Evolutionary conservation across 1,140 invertebrate species (phyloP), one percentile per base, ranked within the genome.

Genomic region (Anadara kagoshimensis): DNA sequence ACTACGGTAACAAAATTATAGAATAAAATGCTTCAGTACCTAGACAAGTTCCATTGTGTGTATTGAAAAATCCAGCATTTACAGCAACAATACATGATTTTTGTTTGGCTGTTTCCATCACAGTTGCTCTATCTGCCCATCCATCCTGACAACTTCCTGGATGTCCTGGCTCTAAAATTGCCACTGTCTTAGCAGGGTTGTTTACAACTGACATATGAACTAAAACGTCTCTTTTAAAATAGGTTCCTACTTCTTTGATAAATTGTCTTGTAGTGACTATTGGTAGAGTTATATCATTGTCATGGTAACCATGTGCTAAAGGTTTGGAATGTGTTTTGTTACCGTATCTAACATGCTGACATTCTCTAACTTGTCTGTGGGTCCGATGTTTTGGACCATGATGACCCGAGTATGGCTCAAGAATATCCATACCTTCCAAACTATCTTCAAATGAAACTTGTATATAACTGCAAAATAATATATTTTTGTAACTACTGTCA

Each of bases 11-110:
- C n/a, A n/a, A n/a, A n/a, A n/a, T n/a, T n/a, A n/a, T n/a, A n/a
- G n/a, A n/a, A n/a, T n/a, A n/a, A n/a, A n/a, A 57, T 10, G 24
- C 18, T 2, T 36, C 20, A 77, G 75, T 69, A 89, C 88, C 88
- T 59, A 83, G 78, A 75, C 88, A 89, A 11, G 75, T 68, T 63
- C 85, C 87, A 69, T 73, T 78, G 4, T 77, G 69, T 20, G 83
- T 87, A 75, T 88, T 83, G 69, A 89, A 90, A 75, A 88, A 88
- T 61, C 89, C 89, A 66, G 84, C 89, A 85, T 90, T 90, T 24
- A 84, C 75, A 14, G 87, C 87, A n/a, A 86, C 73, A n/a, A 87
- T 14, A 75, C 89, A 90, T 0, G 81, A 69, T 49, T 81, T 78
- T 51, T 77, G 74, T 58, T 74, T 64, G 0, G 84, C 78, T 44